Percentiles rank a stretch among this genome's conserved stretches.
phyloP scores from a whole-genome alignment of 2,888 invertebrate genomes.

The Diadromus collaris region DNA sequence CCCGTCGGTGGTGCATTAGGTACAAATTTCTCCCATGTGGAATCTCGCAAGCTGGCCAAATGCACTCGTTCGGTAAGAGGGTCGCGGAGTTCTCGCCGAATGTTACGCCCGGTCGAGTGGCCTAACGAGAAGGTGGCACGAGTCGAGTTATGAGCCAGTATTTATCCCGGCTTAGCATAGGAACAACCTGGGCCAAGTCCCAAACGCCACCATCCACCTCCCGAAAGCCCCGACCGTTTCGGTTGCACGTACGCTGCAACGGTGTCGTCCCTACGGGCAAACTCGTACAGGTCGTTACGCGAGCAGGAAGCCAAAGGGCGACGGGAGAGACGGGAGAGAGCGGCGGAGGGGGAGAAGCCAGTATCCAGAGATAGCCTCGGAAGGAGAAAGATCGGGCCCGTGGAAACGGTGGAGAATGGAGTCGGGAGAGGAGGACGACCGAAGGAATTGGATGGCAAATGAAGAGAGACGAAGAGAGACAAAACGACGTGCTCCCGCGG shows the following conservation, averaged over 20 bases:
- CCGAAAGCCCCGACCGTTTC: constrained; percentile 23
- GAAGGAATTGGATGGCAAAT: constrained; percentile 44
- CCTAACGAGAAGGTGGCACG: constrained; percentile 37
- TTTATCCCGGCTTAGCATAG: constrained; percentile 73
- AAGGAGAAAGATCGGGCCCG: constrained; percentile 26
- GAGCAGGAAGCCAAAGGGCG: constrained; percentile 50
- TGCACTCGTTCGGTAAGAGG: constrained; percentile 15
- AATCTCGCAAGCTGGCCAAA: constrained; percentile 34
- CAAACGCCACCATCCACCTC: constrained; percentile 49
- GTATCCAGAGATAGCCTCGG: constrained; percentile 33
- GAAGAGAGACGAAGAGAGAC: constrained; percentile 41
- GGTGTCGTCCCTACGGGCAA: constrained; percentile 35
- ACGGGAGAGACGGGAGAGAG: constrained; percentile 25
- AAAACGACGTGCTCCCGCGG: constrained; percentile 16
- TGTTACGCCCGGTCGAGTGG: constrained; percentile 35
- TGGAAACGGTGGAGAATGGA: constrained; percentile 32
- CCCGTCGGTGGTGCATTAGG: constrained; percentile 14
- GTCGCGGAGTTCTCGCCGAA: constrained; percentile 22
- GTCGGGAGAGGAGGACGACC: constrained; percentile 35
- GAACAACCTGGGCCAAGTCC: constrained; percentile 65
- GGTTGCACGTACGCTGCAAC: constrained; percentile 38
- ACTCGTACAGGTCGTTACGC: constrained; percentile 51
- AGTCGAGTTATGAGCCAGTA: constrained; percentile 67
- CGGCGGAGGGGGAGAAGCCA: constrained; percentile 14
- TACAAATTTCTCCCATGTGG: constrained; percentile 8